These are phyloP conservation scores for Gryllus longicercus DNA, from an alignment of 2,888 invertebrate genomes.

Conservation along the genomic window DNA sequence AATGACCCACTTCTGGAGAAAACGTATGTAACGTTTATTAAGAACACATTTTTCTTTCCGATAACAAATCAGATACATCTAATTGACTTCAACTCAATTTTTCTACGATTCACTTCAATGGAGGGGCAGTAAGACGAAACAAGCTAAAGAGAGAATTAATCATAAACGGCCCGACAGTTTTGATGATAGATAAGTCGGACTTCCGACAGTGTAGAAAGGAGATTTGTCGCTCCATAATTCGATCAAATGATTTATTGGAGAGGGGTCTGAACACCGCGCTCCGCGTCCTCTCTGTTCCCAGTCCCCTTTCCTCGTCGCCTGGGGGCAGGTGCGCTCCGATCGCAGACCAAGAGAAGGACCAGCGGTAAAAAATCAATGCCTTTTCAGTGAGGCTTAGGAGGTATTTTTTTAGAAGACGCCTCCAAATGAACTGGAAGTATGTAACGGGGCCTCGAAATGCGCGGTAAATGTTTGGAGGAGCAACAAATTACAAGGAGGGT, in stretches of 20 bases:
- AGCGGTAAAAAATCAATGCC: neutral
- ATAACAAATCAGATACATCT: neutral
- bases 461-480: neutral
- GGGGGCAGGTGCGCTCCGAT: neutral
- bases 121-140: neutral
- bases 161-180: neutral
- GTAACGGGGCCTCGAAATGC: neutral
- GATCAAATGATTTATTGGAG: conserved; percentile 8
- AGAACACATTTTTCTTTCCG: neutral
- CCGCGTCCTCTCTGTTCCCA: neutral
- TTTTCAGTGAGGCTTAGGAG: neutral
- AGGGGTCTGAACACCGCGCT: neutral
- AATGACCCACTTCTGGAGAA: too few species aligned
- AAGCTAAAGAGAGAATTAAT: neutral
- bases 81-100: neutral
- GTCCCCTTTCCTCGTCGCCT: too few species aligned
- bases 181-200: neutral
- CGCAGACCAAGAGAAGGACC: neutral
- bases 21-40: too few species aligned
- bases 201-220: neutral
- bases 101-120: neutral
- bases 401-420: neutral
- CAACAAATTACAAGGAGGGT: neutral
- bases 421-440: neutral
- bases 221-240: neutral